Conservation (phyloP, 2,113 vertebrate genomes). For the Heloderma charlesbogerti region DNA sequence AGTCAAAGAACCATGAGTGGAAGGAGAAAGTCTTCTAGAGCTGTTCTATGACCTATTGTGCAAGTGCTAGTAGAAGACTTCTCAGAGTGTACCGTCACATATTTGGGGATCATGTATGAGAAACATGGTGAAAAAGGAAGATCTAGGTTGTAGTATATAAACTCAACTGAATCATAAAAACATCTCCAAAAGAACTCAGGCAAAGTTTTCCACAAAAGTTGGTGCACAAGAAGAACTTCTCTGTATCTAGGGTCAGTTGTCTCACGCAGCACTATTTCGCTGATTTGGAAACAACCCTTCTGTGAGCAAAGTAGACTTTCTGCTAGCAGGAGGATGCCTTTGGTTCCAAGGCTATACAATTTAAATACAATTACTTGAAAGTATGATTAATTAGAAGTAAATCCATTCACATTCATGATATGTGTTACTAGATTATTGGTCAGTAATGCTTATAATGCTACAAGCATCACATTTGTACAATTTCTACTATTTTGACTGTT, state of each 20-base stretch:
- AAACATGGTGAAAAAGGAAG: not conserved
- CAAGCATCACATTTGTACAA: not conserved
- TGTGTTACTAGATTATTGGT: too few species aligned
- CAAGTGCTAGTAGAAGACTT: not conserved
- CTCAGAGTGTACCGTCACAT: not conserved
- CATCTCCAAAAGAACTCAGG: not conserved
- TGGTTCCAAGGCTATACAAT: not conserved
- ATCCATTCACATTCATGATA: not conserved
- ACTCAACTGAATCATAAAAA: too few species aligned
- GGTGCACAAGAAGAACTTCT: not conserved
- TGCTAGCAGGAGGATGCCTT: not conserved
- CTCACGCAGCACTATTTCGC: not conserved
- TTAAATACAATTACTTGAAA: not conserved
- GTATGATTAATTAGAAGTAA: not conserved
- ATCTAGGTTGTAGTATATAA: too few species aligned
- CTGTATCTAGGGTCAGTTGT: not conserved
- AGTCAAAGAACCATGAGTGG: not conserved
- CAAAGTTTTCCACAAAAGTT: not conserved
- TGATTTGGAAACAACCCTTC: not conserved
- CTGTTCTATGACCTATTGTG: not conserved
- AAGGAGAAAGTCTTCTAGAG: not conserved
- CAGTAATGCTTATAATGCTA: conserved; percentile 9
- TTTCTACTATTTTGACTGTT: not conserved
- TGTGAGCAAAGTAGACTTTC: not conserved
- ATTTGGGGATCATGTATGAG: not conserved